Conservation (phyloP, 2,888 invertebrate species). For the Drosophila paramelanica region DNA sequence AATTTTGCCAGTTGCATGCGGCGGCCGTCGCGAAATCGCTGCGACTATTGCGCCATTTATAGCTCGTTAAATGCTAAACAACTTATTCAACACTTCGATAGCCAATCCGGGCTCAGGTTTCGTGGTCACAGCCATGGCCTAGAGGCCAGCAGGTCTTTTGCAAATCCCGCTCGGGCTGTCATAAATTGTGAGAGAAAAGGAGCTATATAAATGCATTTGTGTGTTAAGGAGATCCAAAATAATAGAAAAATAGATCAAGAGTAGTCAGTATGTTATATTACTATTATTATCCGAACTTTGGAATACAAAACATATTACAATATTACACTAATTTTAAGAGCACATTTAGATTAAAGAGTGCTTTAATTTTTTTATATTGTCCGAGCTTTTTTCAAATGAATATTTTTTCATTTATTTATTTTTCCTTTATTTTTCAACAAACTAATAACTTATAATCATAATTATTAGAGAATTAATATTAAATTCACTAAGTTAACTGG, state of each 20-base stretch:
- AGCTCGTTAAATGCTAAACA: conserved; percentile 75
- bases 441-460: conserved; percentile 18
- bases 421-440: conserved; percentile 2
- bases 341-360: no score
- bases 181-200: neutral
- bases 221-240: no score
- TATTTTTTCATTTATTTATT: no score
- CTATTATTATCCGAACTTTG: no score
- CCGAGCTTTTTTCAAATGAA: no score
- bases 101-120: conserved; percentile 1
- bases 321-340: no score
- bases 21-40: conserved; percentile 17
- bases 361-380: no score
- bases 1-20: conserved; percentile 49
- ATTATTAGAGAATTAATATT: conserved; percentile 24
- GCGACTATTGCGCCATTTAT: conserved; percentile 57
- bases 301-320: no score
- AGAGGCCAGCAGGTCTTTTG: conserved; percentile 6
- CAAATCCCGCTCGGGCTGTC: neutral
- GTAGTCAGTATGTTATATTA: no score
- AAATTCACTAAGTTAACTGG: conserved; percentile 33
- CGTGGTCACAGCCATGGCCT: conserved; percentile 4
- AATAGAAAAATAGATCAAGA: no score
- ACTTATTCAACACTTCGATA: conserved; percentile 57
- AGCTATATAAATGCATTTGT: neutral